Evolutionary conservation across 2,888 invertebrate species (phyloP).

Genomic region (Agrypnus murinus): DNA sequence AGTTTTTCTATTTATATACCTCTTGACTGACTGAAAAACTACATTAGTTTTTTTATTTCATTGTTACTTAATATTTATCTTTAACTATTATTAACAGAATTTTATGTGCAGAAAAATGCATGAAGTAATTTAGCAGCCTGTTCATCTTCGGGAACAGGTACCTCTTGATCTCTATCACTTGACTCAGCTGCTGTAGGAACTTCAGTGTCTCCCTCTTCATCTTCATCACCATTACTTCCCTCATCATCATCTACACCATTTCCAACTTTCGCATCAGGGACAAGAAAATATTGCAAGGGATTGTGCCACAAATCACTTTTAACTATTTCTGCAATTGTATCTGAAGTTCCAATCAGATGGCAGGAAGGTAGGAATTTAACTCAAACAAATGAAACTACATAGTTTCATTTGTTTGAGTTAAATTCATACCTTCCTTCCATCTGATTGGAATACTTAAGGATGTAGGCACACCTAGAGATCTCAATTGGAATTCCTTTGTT

Average conservation of each 20-base stretch:
- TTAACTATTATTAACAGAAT: constrained; percentile 6
- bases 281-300: constrained; percentile 87
- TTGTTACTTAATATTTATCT: too few species aligned
- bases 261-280: constrained; percentile 84
- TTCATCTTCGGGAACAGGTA: constrained; percentile 19
- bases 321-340: constrained; percentile 89
- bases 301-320: constrained; percentile 94
- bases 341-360: constrained; percentile 86
- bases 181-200: constrained; percentile 10
- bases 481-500: constrained; percentile 86
- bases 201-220: constrained; percentile 28
- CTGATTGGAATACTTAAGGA: constrained; percentile 84
- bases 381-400: constrained; percentile 87
- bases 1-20: too few species aligned
- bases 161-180: constrained; percentile 28
- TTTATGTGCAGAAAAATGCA: constrained; percentile 7
- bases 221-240: constrained; percentile 46
- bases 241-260: constrained; percentile 77
- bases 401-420: constrained; percentile 76
- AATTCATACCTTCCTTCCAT: constrained; percentile 87
- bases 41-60: too few species aligned
- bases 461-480: constrained; percentile 78
- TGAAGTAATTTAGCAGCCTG: constrained; percentile 18
- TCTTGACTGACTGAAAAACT: too few species aligned
- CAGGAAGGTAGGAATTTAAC: constrained; percentile 87